These are phyloP conservation scores for Pyrrhia umbra DNA, from an alignment of 2,888 invertebrate genomes.

Conservation along the genomic window DNA sequence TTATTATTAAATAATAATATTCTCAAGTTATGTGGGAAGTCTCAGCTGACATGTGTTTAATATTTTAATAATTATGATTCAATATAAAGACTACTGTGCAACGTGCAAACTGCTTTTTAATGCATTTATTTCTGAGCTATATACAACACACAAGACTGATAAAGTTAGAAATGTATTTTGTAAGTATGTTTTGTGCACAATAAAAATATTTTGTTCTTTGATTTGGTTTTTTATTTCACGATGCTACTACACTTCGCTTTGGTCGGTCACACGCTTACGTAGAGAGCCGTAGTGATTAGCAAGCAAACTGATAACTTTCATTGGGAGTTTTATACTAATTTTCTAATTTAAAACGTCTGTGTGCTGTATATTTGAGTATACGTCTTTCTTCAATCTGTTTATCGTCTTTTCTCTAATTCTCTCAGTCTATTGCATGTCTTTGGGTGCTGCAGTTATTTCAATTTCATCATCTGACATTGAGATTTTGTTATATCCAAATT, in stretches of 20 bases:
- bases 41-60: slow-evolving; percentile 70
- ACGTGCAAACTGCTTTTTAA: slow-evolving; percentile 81
- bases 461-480: too few relatives aligned
- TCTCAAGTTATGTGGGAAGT: slow-evolving; percentile 80
- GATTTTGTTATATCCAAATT: too few relatives aligned
- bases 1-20: slow-evolving; percentile 53
- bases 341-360: slow-evolving; percentile 75
- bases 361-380: slow-evolving; percentile 82
- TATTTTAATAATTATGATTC: slow-evolving; percentile 63
- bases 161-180: slow-evolving; percentile 85
- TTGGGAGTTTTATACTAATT: slow-evolving; percentile 49
- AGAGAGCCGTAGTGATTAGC: slow-evolving; percentile 70
- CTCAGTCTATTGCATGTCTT: slow-evolving; percentile 78
- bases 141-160: slow-evolving; percentile 90
- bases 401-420: slow-evolving; percentile 71
- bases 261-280: slow-evolving; percentile 53
- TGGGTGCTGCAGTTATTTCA: slow-evolving; percentile 66
- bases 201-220: slow-evolving; percentile 86
- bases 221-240: slow-evolving; percentile 83
- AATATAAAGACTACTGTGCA: slow-evolving; percentile 63
- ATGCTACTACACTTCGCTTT: slow-evolving; percentile 58
- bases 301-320: slow-evolving; percentile 76
- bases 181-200: slow-evolving; percentile 89
- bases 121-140: slow-evolving; percentile 88
- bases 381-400: slow-evolving; percentile 48